Evolutionary conservation across 2,888 invertebrate genomes (phyloP).

Genomic region (Selenia dentaria): DNA sequence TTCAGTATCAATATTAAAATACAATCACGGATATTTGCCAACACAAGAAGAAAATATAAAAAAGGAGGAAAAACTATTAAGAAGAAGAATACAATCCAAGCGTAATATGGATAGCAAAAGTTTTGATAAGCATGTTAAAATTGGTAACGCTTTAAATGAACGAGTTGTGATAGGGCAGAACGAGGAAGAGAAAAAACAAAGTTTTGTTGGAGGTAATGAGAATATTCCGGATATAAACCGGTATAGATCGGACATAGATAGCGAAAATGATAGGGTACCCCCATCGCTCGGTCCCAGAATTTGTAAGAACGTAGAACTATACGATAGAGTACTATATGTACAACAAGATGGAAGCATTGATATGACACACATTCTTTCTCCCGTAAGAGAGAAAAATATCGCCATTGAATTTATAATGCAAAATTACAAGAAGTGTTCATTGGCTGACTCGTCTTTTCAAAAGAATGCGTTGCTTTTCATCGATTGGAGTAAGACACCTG

Average conservation of each 20-base stretch:
- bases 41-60: conserved; percentile 38
- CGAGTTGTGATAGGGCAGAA: conserved; percentile 53
- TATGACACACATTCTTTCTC: conserved; percentile 61
- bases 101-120: conserved; percentile 29
- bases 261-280: conserved; percentile 43
- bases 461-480: conserved; percentile 70
- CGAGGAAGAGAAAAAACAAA: conserved; percentile 56
- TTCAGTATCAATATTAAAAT: conserved; percentile 60
- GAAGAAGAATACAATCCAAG: conserved; percentile 23
- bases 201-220: conserved; percentile 66
- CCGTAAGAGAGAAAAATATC: conserved; percentile 57
- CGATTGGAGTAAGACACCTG: conserved; percentile 87
- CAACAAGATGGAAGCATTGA: conserved; percentile 69
- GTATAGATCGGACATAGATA: conserved; percentile 61
- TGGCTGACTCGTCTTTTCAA: conserved; percentile 55
- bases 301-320: conserved; percentile 65
- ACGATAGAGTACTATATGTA: conserved; percentile 60
- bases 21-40: conserved; percentile 64
- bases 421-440: conserved; percentile 70
- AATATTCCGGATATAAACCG: conserved; percentile 66
- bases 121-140: conserved; percentile 67
- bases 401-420: conserved; percentile 66
- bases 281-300: conserved; percentile 54
- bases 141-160: conserved; percentile 74
- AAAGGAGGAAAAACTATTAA: conserved; percentile 22